Conservation (phyloP, 2,797 vertebrate species). For the Acomys russatus region DNA sequence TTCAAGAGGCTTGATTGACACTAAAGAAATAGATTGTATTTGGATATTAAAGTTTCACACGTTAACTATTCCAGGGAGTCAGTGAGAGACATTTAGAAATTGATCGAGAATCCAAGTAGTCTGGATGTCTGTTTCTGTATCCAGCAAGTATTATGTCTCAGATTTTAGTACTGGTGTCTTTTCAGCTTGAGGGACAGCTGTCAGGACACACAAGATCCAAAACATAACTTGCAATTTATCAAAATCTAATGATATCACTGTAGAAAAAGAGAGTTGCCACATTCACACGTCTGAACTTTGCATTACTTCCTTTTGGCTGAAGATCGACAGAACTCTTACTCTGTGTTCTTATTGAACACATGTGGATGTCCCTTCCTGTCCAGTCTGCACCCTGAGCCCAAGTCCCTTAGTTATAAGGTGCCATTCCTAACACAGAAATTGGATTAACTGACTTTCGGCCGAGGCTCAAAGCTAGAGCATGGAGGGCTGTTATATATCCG, state of each 20-base stretch:
- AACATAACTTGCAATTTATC: neutral
- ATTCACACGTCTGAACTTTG: neutral
- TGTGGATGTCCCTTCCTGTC: neutral
- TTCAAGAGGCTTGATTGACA: neutral
- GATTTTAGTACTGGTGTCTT: rapidly evolving
- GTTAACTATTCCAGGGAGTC: neutral
- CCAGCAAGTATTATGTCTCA: neutral
- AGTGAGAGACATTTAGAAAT: neutral
- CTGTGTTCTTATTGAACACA: neutral
- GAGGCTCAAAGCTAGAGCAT: neutral
- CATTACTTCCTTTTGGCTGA: neutral
- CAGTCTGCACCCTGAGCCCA: neutral
- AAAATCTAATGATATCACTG: neutral
- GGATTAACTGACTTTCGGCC: neutral
- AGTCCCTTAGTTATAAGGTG: neutral
- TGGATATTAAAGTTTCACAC: neutral
- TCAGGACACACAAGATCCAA: neutral
- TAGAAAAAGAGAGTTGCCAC: neutral
- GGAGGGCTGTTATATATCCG: neutral
- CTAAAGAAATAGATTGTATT: neutral
- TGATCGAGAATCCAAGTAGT: neutral
- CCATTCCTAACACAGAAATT: neutral
- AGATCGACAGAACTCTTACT: neutral
- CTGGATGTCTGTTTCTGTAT: neutral
- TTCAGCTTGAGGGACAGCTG: neutral